These are phyloP conservation scores for Acestrorhynchus altus DNA, from an alignment of 2,797 vertebrate species.

Conservation along the genomic window DNA sequence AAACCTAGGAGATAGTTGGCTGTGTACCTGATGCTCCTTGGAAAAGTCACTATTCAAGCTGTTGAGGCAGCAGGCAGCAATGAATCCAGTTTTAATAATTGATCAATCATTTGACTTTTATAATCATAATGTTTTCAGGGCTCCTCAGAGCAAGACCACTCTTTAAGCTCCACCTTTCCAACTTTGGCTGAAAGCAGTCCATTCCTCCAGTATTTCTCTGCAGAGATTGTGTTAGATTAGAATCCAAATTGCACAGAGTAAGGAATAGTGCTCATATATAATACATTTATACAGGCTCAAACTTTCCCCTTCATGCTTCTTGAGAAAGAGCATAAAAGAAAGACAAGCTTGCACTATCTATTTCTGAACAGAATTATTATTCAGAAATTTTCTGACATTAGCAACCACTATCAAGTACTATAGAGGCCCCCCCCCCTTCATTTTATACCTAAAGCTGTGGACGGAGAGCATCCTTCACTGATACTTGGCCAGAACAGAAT, in stretches of 20 bases:
- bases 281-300: not conserved
- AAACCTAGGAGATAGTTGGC: not conserved
- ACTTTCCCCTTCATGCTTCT: slow-evolving; percentile 3
- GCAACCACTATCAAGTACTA: not conserved
- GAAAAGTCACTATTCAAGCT: slow-evolving; percentile 57
- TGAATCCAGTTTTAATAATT: not conserved
- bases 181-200: not conserved
- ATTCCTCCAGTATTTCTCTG: not conserved
- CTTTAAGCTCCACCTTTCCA: not conserved
- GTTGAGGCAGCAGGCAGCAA: slow-evolving; percentile 57
- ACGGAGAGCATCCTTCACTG: not conserved
- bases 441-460: too few species aligned
- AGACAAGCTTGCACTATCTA: not conserved
- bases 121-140: not conserved
- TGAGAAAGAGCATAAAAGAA: slow-evolving; percentile 15
- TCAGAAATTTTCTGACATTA: not conserved
- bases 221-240: not conserved
- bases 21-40: not conserved
- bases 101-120: slow-evolving; percentile 2
- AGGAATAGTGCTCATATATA: slow-evolving; percentile 12
- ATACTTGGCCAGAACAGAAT: not conserved
- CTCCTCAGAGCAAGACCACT: not conserved
- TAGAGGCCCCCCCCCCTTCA: not conserved
- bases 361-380: not conserved
- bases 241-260: slow-evolving; percentile 1